phyloP scores from a whole-genome alignment of 2,888 invertebrate genomes.

The Amblyteles armatorius region DNA sequence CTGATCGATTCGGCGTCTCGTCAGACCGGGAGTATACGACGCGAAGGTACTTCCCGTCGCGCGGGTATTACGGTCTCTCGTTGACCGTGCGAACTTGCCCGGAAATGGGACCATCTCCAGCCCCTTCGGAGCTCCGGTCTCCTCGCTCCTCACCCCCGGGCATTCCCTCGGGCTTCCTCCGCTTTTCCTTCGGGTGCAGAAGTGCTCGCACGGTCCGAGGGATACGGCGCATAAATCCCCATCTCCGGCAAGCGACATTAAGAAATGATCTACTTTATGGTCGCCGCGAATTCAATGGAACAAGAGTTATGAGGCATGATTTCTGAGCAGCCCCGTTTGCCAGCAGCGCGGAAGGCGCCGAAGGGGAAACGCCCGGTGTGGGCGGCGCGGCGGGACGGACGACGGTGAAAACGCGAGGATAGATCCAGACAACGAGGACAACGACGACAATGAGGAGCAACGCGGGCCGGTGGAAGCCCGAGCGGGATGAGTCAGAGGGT shows the following conservation, averaged over 20 bases:
- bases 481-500: constrained; percentile 66
- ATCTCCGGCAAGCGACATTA: constrained; percentile 71
- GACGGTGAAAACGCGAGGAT: constrained; percentile 37
- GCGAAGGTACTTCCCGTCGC: constrained; percentile 60
- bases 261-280: constrained; percentile 78
- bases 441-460: constrained; percentile 51
- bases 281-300: constrained; percentile 78
- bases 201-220: constrained; percentile 55
- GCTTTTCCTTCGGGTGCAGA: constrained; percentile 9
- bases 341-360: constrained; percentile 4
- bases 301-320: constrained; percentile 75
- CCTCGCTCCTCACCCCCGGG: not conserved
- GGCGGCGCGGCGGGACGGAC: constrained; percentile 28
- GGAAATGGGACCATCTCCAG: constrained; percentile 64
- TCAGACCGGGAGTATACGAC: constrained; percentile 2
- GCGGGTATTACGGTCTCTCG: constrained; percentile 45
- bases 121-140: constrained; percentile 2
- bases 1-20: constrained; percentile 47
- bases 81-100: constrained; percentile 57
- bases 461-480: constrained; percentile 56
- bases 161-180: constrained; percentile 7
- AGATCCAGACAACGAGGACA: constrained; percentile 36
- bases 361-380: constrained; percentile 27
- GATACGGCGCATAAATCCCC: constrained; percentile 72
- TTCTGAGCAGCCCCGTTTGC: constrained; percentile 50